Conservation (phyloP, 2,888 invertebrate genomes). For the Periphyllus acericola region DNA sequence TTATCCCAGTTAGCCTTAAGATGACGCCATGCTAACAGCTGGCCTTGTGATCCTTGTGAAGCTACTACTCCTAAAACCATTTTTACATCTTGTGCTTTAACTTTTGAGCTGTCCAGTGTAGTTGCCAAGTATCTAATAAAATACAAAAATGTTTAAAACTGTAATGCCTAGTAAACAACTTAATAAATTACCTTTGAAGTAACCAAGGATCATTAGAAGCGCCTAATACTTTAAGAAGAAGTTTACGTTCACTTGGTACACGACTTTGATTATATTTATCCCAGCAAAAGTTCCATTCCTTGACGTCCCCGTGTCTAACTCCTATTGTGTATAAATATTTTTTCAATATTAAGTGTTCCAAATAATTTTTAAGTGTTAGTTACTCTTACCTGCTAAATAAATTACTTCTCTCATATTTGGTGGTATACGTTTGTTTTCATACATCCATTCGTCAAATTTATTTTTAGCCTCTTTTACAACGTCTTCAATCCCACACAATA, state of each 20-base stretch:
- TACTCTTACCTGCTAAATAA: conserved; percentile 70
- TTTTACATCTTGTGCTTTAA: conserved; percentile 78
- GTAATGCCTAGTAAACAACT: not conserved
- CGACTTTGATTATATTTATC: conserved; percentile 75
- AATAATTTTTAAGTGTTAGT: not conserved
- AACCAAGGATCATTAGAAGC: conserved; percentile 83
- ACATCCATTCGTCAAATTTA: conserved; percentile 79
- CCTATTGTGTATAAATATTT: conserved; percentile 70
- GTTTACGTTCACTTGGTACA: conserved; percentile 77
- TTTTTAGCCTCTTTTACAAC: conserved; percentile 77
- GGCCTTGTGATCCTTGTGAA: conserved; percentile 75
- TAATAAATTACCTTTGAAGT: conserved; percentile 73
- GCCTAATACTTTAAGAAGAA: conserved; percentile 78
- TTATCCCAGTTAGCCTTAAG: conserved; percentile 77
- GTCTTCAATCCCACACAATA: conserved; percentile 76
- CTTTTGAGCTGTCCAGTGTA: conserved; percentile 76
- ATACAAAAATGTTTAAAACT: not conserved
- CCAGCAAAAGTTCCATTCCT: conserved; percentile 84
- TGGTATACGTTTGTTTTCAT: conserved; percentile 74
- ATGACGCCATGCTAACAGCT: conserved; percentile 79
- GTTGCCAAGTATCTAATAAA: conserved; percentile 76
- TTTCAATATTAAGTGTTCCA: not conserved
- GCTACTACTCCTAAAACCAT: conserved; percentile 79
- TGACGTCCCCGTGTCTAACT: conserved; percentile 76
- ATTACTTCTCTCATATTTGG: conserved; percentile 81